These are phyloP conservation scores for Drosophila guanche DNA, from an alignment of 1,140 invertebrate genomes.

Conservation along the genomic window DNA sequence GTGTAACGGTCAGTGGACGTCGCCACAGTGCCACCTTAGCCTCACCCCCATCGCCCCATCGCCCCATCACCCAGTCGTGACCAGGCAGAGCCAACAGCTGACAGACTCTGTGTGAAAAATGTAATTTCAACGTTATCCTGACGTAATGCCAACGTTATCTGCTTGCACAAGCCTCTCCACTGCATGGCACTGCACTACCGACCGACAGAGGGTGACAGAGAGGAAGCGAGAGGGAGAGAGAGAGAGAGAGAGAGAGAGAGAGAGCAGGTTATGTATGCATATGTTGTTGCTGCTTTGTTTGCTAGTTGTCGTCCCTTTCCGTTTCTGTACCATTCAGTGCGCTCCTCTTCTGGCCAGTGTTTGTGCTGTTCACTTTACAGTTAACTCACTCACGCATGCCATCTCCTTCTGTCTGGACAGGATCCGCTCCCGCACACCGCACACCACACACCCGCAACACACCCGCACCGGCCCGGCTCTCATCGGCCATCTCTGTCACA, in stretches of 20 bases:
- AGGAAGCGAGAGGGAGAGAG: neutral
- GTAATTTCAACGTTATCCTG: slow-evolving; percentile 80
- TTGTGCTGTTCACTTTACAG: slow-evolving; percentile 20
- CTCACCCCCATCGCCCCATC: neutral
- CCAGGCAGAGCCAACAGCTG: slow-evolving; percentile 40
- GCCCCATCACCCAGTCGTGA: neutral
- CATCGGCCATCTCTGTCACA: slow-evolving; percentile 48
- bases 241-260: slow-evolving; percentile 3
- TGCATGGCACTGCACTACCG: neutral
- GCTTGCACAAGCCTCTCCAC: slow-evolving; percentile 60
- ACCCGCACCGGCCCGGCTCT: slow-evolving; percentile 2
- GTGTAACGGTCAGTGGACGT: slow-evolving; percentile 64
- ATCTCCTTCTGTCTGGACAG: neutral
- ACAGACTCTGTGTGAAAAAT: slow-evolving; percentile 72
- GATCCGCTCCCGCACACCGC: too few relatives aligned
- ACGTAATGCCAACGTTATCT: slow-evolving; percentile 80
- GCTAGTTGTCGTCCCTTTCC: slow-evolving; percentile 16
- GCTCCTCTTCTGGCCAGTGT: too few relatives aligned
- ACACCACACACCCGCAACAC: neutral
- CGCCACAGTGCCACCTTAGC: slow-evolving; percentile 7
- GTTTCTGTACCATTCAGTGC: slow-evolving; percentile 9
- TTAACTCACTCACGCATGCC: neutral
- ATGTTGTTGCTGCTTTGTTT: slow-evolving; percentile 56
- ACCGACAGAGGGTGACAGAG: neutral
- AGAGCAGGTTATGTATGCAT: slow-evolving; percentile 58